These are phyloP conservation scores for Triplophysa dalaica DNA, from an alignment of 2,113 vertebrate genomes.

Conservation along the genomic window DNA sequence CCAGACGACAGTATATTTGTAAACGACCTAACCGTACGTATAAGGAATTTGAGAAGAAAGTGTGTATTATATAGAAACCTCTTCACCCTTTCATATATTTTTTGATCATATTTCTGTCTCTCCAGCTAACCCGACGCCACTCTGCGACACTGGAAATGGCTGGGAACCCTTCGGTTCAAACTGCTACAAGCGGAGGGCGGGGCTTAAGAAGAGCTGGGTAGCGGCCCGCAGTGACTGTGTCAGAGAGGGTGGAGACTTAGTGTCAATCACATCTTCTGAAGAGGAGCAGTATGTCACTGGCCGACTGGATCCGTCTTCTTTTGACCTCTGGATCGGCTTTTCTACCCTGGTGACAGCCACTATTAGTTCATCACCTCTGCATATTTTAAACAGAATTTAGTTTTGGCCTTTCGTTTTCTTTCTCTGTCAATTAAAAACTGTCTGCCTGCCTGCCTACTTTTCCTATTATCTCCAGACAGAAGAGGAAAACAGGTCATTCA, in stretches of 20 bases:
- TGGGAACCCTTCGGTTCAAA: constrained; percentile 67
- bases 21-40: constrained; percentile 68
- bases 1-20: constrained; percentile 69
- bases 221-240: constrained; percentile 71
- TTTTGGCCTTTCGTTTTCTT: no score
- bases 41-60: neutral
- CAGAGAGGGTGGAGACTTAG: constrained; percentile 71
- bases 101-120: neutral
- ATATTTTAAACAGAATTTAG: no score
- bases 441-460: no score
- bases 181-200: constrained; percentile 71
- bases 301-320: constrained; percentile 39
- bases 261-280: constrained; percentile 62
- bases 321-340: constrained; percentile 75
- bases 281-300: constrained; percentile 67
- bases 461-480: no score
- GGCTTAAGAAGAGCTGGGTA: constrained; percentile 64
- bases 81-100: neutral
- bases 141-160: constrained; percentile 67
- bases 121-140: constrained; percentile 67
- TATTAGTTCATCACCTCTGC: neutral
- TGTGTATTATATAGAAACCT: neutral
- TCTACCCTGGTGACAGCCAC: constrained; percentile 71
- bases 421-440: no score
- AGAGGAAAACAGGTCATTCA: neutral